A percentile compares a stretch with the other conserved stretches of the same genome.
Conservation (phyloP, 1,140 invertebrate genomes). For the Rhagoletis pomonella region DNA sequence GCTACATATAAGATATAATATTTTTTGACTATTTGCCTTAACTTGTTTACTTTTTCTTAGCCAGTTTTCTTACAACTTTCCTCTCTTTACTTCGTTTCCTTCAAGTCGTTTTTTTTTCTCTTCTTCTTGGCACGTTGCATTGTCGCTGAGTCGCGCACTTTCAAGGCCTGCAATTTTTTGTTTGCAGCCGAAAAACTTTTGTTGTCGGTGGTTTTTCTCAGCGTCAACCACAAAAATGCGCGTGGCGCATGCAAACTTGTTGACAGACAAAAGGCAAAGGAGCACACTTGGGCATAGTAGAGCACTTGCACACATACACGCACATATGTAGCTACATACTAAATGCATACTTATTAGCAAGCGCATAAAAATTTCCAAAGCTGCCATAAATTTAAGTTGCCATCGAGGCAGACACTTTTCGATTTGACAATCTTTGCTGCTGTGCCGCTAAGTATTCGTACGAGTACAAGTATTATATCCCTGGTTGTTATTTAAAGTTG, state of each 20-base stretch:
- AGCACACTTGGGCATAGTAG: not conserved
- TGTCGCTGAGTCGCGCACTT: not conserved
- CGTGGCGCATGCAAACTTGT: slow-evolving; percentile 47
- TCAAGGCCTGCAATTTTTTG: slow-evolving; percentile 19
- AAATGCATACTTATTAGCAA: slow-evolving; percentile 10
- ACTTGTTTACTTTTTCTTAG: not conserved
- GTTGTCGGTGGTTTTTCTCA: slow-evolving; percentile 34
- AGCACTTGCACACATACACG: not conserved
- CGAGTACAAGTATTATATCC: not conserved
- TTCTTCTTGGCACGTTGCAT: not conserved
- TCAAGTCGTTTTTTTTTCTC: too few relatives aligned
- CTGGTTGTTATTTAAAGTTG: not conserved
- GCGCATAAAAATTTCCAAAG: slow-evolving; percentile 13
- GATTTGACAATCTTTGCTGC: not conserved
- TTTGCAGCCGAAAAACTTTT: not conserved
- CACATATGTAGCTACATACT: not conserved
- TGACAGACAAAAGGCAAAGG: not conserved
- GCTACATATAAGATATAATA: too few relatives aligned
- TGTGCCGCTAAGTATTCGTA: not conserved
- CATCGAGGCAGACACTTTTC: slow-evolving; percentile 41
- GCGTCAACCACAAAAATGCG: slow-evolving; percentile 16
- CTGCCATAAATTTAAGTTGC: slow-evolving; percentile 38
- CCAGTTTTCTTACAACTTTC: not conserved
- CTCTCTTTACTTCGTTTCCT: not conserved
- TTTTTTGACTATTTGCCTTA: too few relatives aligned